phyloP scores from a whole-genome alignment of 2,888 invertebrate species.

The Calliopum simillimum region DNA sequence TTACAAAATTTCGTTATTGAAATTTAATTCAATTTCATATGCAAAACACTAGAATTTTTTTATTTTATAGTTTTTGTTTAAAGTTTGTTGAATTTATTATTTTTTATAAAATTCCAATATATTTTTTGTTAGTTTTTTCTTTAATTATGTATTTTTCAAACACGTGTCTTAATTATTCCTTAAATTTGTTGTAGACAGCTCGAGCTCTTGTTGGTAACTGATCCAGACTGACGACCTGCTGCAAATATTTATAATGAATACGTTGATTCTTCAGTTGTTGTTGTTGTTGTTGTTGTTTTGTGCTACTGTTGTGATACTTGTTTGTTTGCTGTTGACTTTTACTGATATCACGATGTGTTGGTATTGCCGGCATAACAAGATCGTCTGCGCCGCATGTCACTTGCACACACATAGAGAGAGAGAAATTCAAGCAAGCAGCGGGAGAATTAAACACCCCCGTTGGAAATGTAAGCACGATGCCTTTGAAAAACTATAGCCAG shows the following conservation, averaged over 20 bases:
- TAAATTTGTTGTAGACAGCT: slow-evolving; percentile 3
- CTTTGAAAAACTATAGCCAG: no score
- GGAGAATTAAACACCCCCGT: no score
- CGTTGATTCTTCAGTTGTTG: neutral
- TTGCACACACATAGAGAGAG: neutral
- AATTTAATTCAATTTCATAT: neutral
- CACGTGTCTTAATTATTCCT: neutral
- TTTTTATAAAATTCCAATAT: neutral
- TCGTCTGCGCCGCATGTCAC: neutral
- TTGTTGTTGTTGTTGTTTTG: slow-evolving; percentile 1
- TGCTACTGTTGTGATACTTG: neutral
- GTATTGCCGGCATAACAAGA: neutral
- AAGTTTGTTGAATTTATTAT: neutral
- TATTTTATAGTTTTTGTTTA: slow-evolving; percentile 1
- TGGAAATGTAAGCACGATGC: no score
- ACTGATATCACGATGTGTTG: slow-evolving; percentile 15
- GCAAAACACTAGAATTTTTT: neutral
- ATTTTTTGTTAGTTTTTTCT: neutral
- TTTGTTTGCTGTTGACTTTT: slow-evolving; percentile 14
- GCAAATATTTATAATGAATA: slow-evolving; percentile 18
- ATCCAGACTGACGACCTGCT: neutral
- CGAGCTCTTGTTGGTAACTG: slow-evolving; percentile 20
- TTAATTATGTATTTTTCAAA: neutral
- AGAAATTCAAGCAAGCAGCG: neutral
- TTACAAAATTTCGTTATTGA: slow-evolving; percentile 36